Evolutionary conservation across 2,888 invertebrate genomes (phyloP), one percentile per base, ranked within the genome.

Genomic region (Adelognathus sp.): DNA sequence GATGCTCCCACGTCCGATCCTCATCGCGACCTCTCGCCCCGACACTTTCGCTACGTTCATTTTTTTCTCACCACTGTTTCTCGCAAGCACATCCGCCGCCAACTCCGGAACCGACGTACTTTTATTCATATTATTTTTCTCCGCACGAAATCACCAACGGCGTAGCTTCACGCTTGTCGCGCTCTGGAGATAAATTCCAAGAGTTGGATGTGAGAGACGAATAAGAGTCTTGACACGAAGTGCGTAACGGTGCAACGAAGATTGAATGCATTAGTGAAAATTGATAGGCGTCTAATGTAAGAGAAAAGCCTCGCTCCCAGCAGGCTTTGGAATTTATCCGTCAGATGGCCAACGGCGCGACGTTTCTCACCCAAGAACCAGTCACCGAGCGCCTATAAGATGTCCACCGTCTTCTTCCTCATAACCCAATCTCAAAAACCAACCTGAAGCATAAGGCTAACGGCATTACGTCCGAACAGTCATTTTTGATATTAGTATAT

Each of bases 121-220:
- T n/a, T 36, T 36, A 16, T 36, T 36, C 18, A n/a, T 18, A 33
- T 14, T n/a, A 5, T 29, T 27, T 7, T 9, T 29, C 29, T 27
- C 14, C 52, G 52, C 24, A 14, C 24, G 7, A 27, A 3, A 6
- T 3, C 16, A 16, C 16, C 18, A 31, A 14, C 60, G 41, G 33
- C 21, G 27, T 33, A 36, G 11, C 14, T 16, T 27, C 52, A 24
- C 66, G 16, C 54, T 52, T 18, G 52, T 36, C 52, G 27, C 39
- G 11, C 67, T 54, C 54, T 6, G 36, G 24, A 2, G 41, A 67
- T 54, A n/a, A 67, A 67, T 67, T 67, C 67, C 29, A 41, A 31
- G 41, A 18, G 27, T 16, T 41, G 24, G 21, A 18, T 16, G 3
- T 7, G 14, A 16, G 9, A 60, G 24, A 21, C 21, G 14, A 14